phyloP scores from a whole-genome alignment of 2,888 invertebrate genomes.

The Eledona agricola region DNA sequence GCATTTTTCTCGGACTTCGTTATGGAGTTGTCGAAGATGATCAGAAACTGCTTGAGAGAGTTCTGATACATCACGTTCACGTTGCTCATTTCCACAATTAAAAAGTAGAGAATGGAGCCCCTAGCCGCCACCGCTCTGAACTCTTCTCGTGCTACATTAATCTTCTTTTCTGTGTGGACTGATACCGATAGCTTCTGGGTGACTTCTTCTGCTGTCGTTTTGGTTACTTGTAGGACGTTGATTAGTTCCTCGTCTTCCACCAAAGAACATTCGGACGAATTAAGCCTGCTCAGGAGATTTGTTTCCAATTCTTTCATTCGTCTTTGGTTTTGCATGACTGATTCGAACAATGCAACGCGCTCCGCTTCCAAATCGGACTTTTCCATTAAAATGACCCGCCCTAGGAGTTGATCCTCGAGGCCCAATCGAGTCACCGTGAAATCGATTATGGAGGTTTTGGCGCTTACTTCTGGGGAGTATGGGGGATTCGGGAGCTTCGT shows the following conservation, averaged over 20 bases:
- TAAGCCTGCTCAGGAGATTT: conserved; percentile 88
- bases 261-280: conserved; percentile 91
- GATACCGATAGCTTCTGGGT: conserved; percentile 92
- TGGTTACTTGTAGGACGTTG: conserved; percentile 81
- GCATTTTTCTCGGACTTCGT: conserved; percentile 88
- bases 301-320: conserved; percentile 96
- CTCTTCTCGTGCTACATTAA: conserved; percentile 92
- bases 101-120: conserved; percentile 93
- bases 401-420: conserved; percentile 92
- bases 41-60: conserved; percentile 92
- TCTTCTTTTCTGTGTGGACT: conserved; percentile 93
- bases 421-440: conserved; percentile 97
- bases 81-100: conserved; percentile 97
- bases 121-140: conserved; percentile 94
- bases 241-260: conserved; percentile 97
- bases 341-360: conserved; percentile 90
- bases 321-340: conserved; percentile 94
- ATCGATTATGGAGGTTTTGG: conserved; percentile 96
- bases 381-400: conserved; percentile 94
- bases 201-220: conserved; percentile 92
- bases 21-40: conserved; percentile 92
- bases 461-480: conserved; percentile 96
- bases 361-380: conserved; percentile 96
- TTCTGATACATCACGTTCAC: conserved; percentile 98
- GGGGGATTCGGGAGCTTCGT: conserved; percentile 96